Base-by-base conservation (phyloP, 2,797 vertebrate species). In the Gymnocypris eckloni region DNA sequence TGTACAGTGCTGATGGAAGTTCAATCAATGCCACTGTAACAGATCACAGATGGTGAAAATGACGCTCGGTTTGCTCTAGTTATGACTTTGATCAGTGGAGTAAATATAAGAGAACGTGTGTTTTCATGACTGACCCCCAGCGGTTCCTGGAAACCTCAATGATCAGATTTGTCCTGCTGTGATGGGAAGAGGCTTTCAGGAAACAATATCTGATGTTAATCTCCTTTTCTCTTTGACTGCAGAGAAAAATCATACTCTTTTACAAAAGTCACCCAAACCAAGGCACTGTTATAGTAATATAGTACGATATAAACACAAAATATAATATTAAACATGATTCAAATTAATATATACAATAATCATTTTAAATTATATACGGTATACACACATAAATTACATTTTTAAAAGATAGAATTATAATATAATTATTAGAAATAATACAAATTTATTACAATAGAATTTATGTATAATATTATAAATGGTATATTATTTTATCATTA, bases 21-120 rank as follows among this genome's bases (percentile, higher is more conserved):
- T 86, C 87, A 85, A 90, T 89, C 87, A 50, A 33, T 33, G 28
- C 13, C 25, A 59, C 56, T 59, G 3, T n/a, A 56, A 56, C 20
- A 56, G 9, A 59, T 59, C 22, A 66, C 61, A 66, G 28, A 33
- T 4, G 16, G 13, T 16, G 13, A 33, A 66, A 66, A 33, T 33
- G 13, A 66, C 0, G 8, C 9, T 59, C 54, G 20, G n/a, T 59
- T 10, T n/a, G 61, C 1, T 28, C 4, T 28, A 6, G 5, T 16
- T 28, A 25, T 15, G 25, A 28, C 13, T 33, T 16, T 66, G 25
- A 66, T 66, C 61, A 15, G 25, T 28, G 33, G 1, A 41, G 43
- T 28, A 48, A 48, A 15, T 9, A 73, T 1, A 50, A 73, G 15
- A 73, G 28, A 43, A 61, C 25, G 37, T 50, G 4, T 33, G 73